These are phyloP conservation scores for Tenebrosternarchus preto DNA, from an alignment of 2,113 vertebrate species.

Conservation along the genomic window DNA sequence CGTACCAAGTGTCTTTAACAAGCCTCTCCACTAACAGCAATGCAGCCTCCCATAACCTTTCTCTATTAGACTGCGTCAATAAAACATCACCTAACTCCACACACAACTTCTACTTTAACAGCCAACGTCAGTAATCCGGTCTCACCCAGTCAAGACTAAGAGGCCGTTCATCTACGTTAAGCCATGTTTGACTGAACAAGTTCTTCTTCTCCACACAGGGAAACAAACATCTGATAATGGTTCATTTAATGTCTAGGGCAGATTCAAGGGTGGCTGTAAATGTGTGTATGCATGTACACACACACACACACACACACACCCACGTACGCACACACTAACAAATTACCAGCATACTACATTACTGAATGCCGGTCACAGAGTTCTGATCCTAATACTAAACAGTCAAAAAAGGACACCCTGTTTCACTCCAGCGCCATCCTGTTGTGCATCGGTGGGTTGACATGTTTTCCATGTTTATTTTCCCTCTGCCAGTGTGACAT, in stretches of 20 bases:
- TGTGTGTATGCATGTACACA: no score
- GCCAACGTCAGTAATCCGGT: neutral
- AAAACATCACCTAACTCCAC: neutral
- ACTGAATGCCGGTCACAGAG: neutral
- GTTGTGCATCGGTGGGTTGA: neutral
- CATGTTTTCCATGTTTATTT: conserved; percentile 29
- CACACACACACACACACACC: no score
- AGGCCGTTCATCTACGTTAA: neutral
- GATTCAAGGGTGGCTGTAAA: neutral
- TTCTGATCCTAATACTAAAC: neutral
- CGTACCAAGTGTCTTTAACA: neutral
- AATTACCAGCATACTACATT: neutral
- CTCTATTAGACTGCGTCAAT: neutral
- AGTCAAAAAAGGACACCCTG: conserved; percentile 7
- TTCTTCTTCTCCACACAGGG: conserved; percentile 10
- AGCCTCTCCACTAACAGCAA: neutral
- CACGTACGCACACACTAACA: neutral
- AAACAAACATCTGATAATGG: conserved; percentile 29
- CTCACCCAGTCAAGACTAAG: neutral
- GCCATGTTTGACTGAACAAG: conserved; percentile 8
- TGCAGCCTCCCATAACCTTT: neutral
- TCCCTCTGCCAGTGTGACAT: conserved; percentile 43
- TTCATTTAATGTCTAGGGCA: conserved; percentile 35
- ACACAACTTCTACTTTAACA: neutral
- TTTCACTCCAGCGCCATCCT: conserved; percentile 35